Evolutionary conservation across 2,797 vertebrate genomes (phyloP), one percentile per base, ranked within the genome.

Genomic region (Ctenopoma kingsleyae): DNA sequence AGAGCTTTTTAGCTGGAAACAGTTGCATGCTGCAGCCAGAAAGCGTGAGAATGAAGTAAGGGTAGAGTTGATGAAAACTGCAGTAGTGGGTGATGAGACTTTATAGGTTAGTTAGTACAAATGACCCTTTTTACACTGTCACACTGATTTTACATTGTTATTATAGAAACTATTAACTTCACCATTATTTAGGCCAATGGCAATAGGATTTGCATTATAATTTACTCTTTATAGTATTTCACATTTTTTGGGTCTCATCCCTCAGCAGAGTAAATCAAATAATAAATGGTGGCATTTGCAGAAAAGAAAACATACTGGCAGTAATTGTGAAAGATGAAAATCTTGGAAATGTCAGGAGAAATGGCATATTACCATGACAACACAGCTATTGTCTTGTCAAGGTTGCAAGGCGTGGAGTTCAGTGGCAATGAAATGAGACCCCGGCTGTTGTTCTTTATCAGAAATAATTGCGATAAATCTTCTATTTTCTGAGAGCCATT

Each of bases 311-410:
- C 67, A 71, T 50, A 56, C 49, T 27, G 49, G 52, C 49, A 20
- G 79, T 83, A 74, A 85, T 77, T 78, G 59, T 63, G 41, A 79
- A 67, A 78, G 78, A 89, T 81, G 71, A 61, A 81, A 80, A 78
- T 80, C 67, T 79, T 23, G 55, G 43, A 89, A 88, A 89, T 87
- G 85, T 87, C 84, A 86, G 55, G 73, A 81, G 75, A 84, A 88
- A 84, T 70, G 71, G 56, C 62, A 59, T 49, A 89, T 90, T 75
- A 74, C 85, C 81, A 89, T 89, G 88, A 85, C 88, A 90, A 90
- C 86, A 47, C 38, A 9, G 63, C 77, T 61, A 76, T 84, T 85
- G 76, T 86, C 78, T 81, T 53, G 71, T 87, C 81, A 82, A 81
- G 79, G 78, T 74, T 84, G 78, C 58, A 10, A 51, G 3, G 53